phyloP scores from a whole-genome alignment of 2,113 vertebrate species.

The Ursus arctos region DNA sequence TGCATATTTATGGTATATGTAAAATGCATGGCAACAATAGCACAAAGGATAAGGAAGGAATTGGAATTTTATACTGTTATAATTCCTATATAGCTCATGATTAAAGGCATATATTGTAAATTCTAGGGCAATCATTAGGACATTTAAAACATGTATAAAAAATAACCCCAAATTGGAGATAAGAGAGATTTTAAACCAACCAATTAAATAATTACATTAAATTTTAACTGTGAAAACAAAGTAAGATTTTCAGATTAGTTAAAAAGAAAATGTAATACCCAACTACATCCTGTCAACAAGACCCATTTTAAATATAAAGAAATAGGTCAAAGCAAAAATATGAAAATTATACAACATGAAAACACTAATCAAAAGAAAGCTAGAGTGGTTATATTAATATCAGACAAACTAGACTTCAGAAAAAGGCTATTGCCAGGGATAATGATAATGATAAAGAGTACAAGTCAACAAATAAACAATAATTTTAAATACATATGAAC shows the following conservation, averaged over 20 bases:
- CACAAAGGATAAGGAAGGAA: not conserved
- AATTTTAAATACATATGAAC: not conserved
- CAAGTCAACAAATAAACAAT: not conserved
- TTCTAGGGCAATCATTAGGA: not conserved
- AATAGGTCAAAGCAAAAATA: not conserved
- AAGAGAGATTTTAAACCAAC: not conserved
- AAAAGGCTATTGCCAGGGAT: not conserved
- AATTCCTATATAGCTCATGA: not conserved
- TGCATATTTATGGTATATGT: not conserved
- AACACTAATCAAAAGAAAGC: not conserved
- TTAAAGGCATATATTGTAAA: not conserved
- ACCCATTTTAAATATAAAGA: not conserved
- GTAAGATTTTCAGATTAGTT: not conserved
- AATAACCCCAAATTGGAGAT: not conserved
- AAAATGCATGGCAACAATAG: not conserved
- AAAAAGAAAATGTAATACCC: not conserved
- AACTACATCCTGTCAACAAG: not conserved
- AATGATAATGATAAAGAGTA: not conserved
- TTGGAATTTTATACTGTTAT: not conserved
- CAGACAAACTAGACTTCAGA: not conserved
- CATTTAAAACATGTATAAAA: not conserved
- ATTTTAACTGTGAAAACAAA: not conserved
- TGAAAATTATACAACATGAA: not conserved
- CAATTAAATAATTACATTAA: not conserved
- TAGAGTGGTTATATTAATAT: not conserved